A percentile compares a stretch with the other conserved stretches of the same genome.
These are phyloP conservation scores for Brachypodius melanocephalos DNA, from an alignment of 2,113 vertebrate species.

Conservation along the genomic window DNA sequence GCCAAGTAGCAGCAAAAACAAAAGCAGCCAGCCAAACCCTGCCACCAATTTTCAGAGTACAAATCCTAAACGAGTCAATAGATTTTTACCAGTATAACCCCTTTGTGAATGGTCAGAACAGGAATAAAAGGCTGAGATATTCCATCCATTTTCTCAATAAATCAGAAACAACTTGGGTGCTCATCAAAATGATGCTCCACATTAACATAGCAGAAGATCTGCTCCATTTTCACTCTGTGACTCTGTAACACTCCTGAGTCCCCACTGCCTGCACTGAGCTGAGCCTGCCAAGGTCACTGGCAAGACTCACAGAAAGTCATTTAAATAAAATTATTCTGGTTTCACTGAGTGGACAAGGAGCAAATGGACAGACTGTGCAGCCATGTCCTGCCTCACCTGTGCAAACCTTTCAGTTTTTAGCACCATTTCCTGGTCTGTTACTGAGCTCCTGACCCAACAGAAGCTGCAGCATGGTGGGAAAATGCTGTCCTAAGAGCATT, in stretches of 20 bases:
- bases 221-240: neutral
- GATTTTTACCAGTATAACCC: neutral
- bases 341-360: neutral
- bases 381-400: neutral
- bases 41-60: neutral
- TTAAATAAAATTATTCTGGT: neutral
- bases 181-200: neutral
- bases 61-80: neutral
- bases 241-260: neutral
- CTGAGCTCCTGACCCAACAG: neutral
- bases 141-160: neutral
- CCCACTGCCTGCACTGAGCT: neutral
- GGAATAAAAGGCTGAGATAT: neutral
- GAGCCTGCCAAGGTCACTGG: neutral
- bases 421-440: neutral
- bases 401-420: neutral
- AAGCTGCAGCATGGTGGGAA: neutral
- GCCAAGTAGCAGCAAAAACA: neutral
- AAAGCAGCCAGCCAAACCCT: neutral
- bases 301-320: neutral
- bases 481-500: neutral
- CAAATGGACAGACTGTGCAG: neutral
- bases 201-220: neutral
- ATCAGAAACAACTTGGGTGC: neutral
- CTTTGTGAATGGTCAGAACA: neutral